Evolutionary conservation across 2,797 vertebrate genomes (phyloP), one percentile per base, ranked within the genome.

Genomic region (Microchirus variegatus): DNA sequence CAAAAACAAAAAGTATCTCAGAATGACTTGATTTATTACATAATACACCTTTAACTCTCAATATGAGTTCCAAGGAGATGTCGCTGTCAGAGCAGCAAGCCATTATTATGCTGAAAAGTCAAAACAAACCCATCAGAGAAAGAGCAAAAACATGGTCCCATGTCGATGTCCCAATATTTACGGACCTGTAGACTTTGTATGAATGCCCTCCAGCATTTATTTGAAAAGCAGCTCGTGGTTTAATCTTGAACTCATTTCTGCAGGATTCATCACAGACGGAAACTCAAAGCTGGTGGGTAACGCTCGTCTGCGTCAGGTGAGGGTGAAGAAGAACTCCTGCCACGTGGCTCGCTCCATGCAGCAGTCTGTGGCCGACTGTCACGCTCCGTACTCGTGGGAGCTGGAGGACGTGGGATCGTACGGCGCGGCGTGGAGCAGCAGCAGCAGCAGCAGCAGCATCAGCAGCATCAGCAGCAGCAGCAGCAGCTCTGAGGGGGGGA

Each of bases 221-320:
- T 26, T 26, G 26, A 26, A 26, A 26, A 26, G 26, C 7, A 31
- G 31, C 31, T 31, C 8, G 1, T 6, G 31, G 31, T 31, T 31
- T 5, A 31, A 6, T 31, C 31, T 31, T 37, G 2, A 46, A 49
- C 31, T 46, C 55, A 40, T 64, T 1, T 67, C n/a, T n/a, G 22
- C 53, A 99, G 97, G 97, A 44, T 99, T 98, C 78, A 93, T 99
- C 83, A 99, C 97, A 16, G 96, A 98, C 73, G 97, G 97, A 75
- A 98, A 98, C 73, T 95, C 96, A 65, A 98, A 95, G 84, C 87
- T 98, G 69, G 94, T 98, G 61, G 96, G 96, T 19, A 94, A 93
- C 9, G 94, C 95, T 54, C 95, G 95, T 63, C 89, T 99, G 60
- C 95, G 95, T 41, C 97, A 99, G 89, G 90, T 96, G 67, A 94